Base-by-base conservation (phyloP, 2,797 vertebrate genomes). In the Acipenser transmontanus region DNA sequence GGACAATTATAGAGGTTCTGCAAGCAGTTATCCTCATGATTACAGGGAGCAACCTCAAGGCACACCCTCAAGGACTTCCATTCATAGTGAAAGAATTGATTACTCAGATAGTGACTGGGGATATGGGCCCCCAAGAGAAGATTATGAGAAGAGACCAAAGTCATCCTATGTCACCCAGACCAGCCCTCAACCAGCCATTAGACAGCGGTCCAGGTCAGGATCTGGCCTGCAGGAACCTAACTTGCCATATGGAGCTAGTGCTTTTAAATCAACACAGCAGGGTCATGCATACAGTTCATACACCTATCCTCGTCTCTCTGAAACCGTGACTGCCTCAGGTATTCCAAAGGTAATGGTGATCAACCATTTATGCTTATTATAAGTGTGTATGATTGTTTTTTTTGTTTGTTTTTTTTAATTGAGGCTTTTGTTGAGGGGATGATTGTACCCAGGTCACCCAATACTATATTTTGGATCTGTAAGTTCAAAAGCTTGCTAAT, bases 201-300 rank as follows among this genome's bases (percentile, higher is more conserved):
- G 97, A 66, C 97, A 99, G 82, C 87, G 96, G 17, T 98, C 97
- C 62, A 85, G 92, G 54, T 99, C 97, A 0, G 97, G 97, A 61
- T 99, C 97, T 0, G 96, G 96, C 49, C 89, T 99, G 68, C 95
- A 98, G 88, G 97, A 98, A 81, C 96, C 95, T 0, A 88, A 88
- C 73, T 75, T 93, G 74, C 94, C 94, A 50, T 96, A 94, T 0
- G 91, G 91, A 59, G 86, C 89, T 62, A 92, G 92, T 70, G 89
- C 89, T 65, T 96, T 98, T 80, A 97, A 92, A 88, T 88, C 91
- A 70, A 91, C 91, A 61, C 86, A 93, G 62, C 96, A 97, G 73
- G 93, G 93, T 66, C 92, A 95, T 68, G 82, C 94, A 0, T 99
- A 98, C 87, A 97, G 90, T 86, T 99, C 96, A 67, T 98, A 98